Evolutionary conservation across 2,888 invertebrate species (phyloP), one percentile per base, ranked within the genome.

Genomic region (Eristalinus aeneus): DNA sequence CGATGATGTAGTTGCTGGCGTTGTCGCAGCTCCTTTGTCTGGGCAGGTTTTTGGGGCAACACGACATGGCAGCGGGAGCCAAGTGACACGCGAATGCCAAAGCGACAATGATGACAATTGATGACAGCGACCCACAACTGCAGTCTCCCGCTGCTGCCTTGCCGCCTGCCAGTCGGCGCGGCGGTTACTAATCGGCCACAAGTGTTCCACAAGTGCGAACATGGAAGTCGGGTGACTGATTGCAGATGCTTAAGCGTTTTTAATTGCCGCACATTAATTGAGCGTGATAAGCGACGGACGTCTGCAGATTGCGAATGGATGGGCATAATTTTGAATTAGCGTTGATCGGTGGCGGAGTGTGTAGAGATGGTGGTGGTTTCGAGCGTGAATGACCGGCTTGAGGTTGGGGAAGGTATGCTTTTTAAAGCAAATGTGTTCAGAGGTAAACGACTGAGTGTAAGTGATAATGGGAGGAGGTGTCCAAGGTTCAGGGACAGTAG

Each of bases 181-280:
- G 81, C 85, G 81, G 77, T 77, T 82, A 86, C 86, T 86, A 86
- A 86, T 86, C 82, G 86, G 58, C 69, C 77, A 71, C 86, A 86
- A 86, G 86, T 86, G 86, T 71, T 81, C 61, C 20, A 46, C 46
- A n/a, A 63, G 74, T 67, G 82, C 77, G 73, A 86, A 86, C 69
- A 73, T 36, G 60, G 74, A 73, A 71, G 61, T 73, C 64, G 31
- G 16, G 71, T 82, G 86, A 86, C 77, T 82, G 86, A 86, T 86
- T 86, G 23, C 86, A 74, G 34, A 69, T 69, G 82, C 74, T 86
- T 86, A 82, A 68, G 71, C 12, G 65, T 71, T 86, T 82, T 86
- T 82, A 86, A 86, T 86, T 86, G 82, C 39, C 9, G n/a, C 9
- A 46, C 23, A 86, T 86, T 61, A 78, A 82, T 86, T 65, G 69